These are phyloP conservation scores for Lampris incognitus DNA, from an alignment of 2,113 vertebrate genomes.

Conservation along the genomic window DNA sequence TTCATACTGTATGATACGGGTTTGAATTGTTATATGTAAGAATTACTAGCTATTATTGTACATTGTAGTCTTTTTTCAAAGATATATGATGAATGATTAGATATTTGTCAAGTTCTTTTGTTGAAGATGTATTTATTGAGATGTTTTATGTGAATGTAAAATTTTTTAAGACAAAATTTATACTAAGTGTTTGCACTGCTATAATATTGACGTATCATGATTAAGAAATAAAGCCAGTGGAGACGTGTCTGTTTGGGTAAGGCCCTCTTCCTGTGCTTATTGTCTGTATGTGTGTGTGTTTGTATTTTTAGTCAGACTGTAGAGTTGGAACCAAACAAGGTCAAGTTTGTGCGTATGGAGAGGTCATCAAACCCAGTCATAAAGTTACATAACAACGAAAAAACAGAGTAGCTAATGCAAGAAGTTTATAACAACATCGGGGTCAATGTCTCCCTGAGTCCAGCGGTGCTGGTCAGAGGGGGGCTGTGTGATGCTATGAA, in stretches of 20 bases:
- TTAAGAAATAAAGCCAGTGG: constrained; percentile 69
- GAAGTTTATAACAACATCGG: constrained; percentile 20
- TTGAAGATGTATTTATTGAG: constrained; percentile 87
- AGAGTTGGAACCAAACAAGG: not conserved
- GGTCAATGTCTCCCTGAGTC: constrained; percentile 44
- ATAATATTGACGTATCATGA: constrained; percentile 78
- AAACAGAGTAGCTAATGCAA: constrained; percentile 61
- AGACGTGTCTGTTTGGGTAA: constrained; percentile 37
- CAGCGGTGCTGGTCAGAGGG: constrained; percentile 21
- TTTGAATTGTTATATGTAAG: constrained; percentile 74
- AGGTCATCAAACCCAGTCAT: constrained; percentile 19
- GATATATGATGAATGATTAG: constrained; percentile 65
- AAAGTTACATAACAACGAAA: constrained; percentile 52
- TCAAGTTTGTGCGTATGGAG: constrained; percentile 11
- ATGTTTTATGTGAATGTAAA: constrained; percentile 89
- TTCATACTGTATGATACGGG: constrained; percentile 81
- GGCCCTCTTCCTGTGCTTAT: constrained; percentile 20
- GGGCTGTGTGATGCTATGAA: constrained; percentile 28
- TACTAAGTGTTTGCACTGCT: constrained; percentile 95
- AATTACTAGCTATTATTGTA: constrained; percentile 71
- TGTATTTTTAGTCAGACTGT: not conserved
- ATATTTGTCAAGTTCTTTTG: constrained; percentile 89
- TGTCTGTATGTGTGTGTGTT: constrained; percentile 1
- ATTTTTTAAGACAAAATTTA: constrained; percentile 90
- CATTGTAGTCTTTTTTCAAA: constrained; percentile 72